Conservation (phyloP, 2,113 vertebrate genomes). For the Nycticryphes semicollaris region DNA sequence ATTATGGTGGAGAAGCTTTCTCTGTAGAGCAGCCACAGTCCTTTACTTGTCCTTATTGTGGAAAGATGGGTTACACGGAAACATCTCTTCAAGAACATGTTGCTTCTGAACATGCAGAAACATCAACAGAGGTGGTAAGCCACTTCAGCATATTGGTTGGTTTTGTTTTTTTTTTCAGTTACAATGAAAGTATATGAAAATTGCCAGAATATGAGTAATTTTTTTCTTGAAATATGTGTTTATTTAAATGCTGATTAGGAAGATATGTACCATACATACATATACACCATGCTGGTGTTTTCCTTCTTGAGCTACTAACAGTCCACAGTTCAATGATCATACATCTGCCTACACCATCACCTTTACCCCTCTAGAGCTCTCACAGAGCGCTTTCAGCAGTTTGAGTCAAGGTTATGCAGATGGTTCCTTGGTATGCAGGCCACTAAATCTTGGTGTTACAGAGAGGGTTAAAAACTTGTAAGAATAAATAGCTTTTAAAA, state of each 20-base stretch:
- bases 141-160: neutral
- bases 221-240: neutral
- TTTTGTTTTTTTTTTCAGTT: neutral
- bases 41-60: conserved; percentile 96
- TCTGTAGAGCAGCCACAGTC: conserved; percentile 95
- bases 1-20: conserved; percentile 95
- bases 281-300: neutral
- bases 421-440: neutral
- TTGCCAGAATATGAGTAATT: neutral
- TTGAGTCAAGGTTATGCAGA: neutral
- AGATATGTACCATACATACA: neutral
- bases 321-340: neutral
- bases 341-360: neutral
- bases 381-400: neutral
- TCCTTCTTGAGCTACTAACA: neutral
- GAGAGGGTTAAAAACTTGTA: neutral
- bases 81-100: neutral
- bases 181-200: conserved; percentile 5
- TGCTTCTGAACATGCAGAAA: neutral
- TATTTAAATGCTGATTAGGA: conserved; percentile 17
- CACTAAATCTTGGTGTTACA: conserved; percentile 8
- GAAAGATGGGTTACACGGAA: conserved; percentile 86
- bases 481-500: neutral
- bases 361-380: neutral
- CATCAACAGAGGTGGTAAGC: neutral